Evolutionary conservation across 2,888 invertebrate genomes (phyloP), one percentile per base, ranked within the genome.

Genomic region (Unio delphinus): DNA sequence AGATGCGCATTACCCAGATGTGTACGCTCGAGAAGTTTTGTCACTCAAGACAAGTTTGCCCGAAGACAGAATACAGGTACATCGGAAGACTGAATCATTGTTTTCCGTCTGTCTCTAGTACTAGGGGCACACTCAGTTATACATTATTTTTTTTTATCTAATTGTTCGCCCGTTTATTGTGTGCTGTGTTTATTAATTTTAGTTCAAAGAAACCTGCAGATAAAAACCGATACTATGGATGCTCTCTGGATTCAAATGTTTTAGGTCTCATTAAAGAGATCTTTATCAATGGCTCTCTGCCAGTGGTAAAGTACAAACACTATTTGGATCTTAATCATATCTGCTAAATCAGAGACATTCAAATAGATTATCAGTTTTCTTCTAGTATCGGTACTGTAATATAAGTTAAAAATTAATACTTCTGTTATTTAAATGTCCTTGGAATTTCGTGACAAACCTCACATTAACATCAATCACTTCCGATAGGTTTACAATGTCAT

Each of bases 1-100:
- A 91, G 98, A 98, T 90, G 98, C 99, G 66, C 99, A 99, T 92
- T 99, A 99, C 91, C 99, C 99, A 7, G 99, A 99, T 92, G 98
- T 99, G 81, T 98, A 98, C 91, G 98, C 98, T 70, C 92, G 99
- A 91, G 90, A 90, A 74, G 82, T 90, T 62, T 81, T 90, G 55
- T 88, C 90, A 18, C 79, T 90, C 63, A 89, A 88, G 75, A 90
- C 90, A 17, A 87, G 87, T 71, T 80, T 90, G 57, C 89, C 90
- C 17, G 90, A 90, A 69, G 90, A 90, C 75, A 72, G 90, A 64
- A 90, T 90, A 65, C 90, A 90, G 88, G 90, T 90, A 75, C 68
- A 70, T 62, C 18, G 45, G 45, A 45, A 45, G 34, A 34, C 11
- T 15, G 45, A 11, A 45, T 45, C 45, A 15, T 45, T 45, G 11